These are phyloP conservation scores for Triplophysa siluroides DNA, from an alignment of 2,113 vertebrate genomes.

Conservation along the genomic window DNA sequence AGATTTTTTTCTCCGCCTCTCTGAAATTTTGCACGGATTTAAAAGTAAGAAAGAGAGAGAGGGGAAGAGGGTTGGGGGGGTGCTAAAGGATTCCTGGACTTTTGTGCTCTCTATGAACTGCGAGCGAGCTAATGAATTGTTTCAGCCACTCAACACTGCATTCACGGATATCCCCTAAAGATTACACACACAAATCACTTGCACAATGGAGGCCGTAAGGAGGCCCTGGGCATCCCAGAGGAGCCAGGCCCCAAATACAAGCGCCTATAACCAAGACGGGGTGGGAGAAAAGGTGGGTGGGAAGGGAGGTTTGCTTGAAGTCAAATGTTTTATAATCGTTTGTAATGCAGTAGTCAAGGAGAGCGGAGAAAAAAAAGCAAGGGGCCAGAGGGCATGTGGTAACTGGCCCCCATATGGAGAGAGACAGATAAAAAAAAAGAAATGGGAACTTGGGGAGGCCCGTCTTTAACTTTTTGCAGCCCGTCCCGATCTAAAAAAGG, in stretches of 20 bases:
- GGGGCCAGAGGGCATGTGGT: conserved; percentile 49
- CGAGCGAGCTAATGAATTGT: conserved; percentile 95
- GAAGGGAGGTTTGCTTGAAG: conserved; percentile 70
- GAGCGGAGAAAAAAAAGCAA: conserved; percentile 56
- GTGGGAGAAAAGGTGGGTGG: conserved; percentile 60
- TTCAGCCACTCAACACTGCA: conserved; percentile 86
- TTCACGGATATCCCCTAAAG: conserved; percentile 86
- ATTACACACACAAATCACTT: conserved; percentile 95
- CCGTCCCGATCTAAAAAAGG: conserved; percentile 76
- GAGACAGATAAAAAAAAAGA: conserved; percentile 59
- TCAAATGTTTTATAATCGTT: conserved; percentile 93
- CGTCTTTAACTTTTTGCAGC: conserved; percentile 63
- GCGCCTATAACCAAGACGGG: conserved; percentile 77
- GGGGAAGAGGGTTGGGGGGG: conserved; percentile 32
- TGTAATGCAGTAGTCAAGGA: conserved; percentile 83
- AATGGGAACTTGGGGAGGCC: conserved; percentile 48
- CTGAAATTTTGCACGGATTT: conserved; percentile 80
- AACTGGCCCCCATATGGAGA: conserved; percentile 53
- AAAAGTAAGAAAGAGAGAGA: conserved; percentile 57
- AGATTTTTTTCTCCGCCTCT: conserved; percentile 51
- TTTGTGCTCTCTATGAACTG: conserved; percentile 91
- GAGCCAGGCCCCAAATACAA: conserved; percentile 81
- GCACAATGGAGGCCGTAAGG: conserved; percentile 83
- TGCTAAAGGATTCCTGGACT: conserved; percentile 86
- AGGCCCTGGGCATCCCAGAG: conserved; percentile 77